These are phyloP conservation scores for Diabrotica virgifera DNA, from an alignment of 1,140 invertebrate species.

Conservation along the genomic window DNA sequence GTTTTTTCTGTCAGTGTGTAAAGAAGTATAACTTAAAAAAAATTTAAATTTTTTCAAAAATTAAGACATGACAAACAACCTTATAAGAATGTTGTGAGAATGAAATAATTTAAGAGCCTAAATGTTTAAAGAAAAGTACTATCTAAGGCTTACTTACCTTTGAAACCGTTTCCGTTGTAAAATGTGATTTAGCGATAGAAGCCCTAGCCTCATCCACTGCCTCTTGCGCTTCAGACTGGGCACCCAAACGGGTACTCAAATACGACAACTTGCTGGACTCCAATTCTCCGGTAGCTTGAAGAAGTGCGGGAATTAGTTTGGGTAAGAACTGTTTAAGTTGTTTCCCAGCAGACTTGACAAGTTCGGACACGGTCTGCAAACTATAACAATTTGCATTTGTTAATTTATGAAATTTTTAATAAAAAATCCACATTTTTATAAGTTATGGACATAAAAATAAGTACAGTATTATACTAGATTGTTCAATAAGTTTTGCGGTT, in stretches of 20 bases:
- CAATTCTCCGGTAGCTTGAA: conserved; percentile 80
- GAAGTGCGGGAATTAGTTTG: conserved; percentile 75
- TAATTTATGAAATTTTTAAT: conserved; percentile 9
- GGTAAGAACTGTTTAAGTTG: conserved; percentile 77
- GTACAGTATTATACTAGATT: too few species aligned
- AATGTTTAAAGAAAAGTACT: too few species aligned
- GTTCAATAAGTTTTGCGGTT: too few species aligned
- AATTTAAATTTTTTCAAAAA: too few species aligned
- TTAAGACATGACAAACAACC: too few species aligned
- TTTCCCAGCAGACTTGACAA: conserved; percentile 74
- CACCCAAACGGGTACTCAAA: conserved; percentile 69
- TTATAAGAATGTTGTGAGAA: too few species aligned
- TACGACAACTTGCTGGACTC: conserved; percentile 78
- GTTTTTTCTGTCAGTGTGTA: too few species aligned
- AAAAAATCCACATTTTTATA: conserved; percentile 6
- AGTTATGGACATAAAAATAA: too few species aligned
- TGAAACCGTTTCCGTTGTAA: conserved; percentile 84
- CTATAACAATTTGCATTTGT: conserved; percentile 50
- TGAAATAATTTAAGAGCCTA: too few species aligned
- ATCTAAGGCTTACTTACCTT: conserved; percentile 54
- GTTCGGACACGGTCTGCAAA: conserved; percentile 77
- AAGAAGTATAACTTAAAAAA: too few species aligned
- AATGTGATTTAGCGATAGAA: conserved; percentile 74
- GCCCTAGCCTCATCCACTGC: conserved; percentile 74
- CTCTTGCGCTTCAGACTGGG: conserved; percentile 64